Base-by-base conservation (phyloP, 1,140 invertebrate species). In the Cydia strobilella region DNA sequence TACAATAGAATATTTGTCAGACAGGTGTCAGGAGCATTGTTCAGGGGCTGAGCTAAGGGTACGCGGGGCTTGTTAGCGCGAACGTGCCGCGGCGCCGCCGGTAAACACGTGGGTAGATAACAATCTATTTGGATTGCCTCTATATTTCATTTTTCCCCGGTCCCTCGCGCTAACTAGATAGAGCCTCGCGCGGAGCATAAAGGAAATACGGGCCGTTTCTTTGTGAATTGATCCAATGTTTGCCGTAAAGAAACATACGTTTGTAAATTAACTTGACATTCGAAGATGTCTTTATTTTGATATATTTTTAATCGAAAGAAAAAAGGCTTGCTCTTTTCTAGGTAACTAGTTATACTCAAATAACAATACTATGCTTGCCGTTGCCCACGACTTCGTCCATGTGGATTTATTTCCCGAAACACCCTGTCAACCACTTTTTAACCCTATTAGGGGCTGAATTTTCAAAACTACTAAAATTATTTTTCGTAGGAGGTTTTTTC, bases 61-160 rank as follows among this genome's bases (percentile, higher is more conserved):
- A 23, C 77, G 79, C 77, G 82, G 82, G 82, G 79, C 89, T 90
- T 91, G 90, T 92, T 92, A 92, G 89, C 83, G 87, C 81, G 88
- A 88, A 91, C 91, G 90, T 91, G 90, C 86, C 86, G 83, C 85
- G 86, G 78, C 84, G 87, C 82, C 86, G 82, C 89, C 90, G 84
- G 91, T 88, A 93, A 93, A 93, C 91, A 93, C 89, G 91, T 90
- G 91, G 90, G 90, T 90, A 89, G 93, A 93, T 93, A 93, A 93
- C 91, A 89, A 93, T 93, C 92, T 91, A 90, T 92, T 92, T 90
- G 92, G 87, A 93, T 93, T 93, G 93, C 89, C 87, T 90, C 90
- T 91, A 93, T 93, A 93, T 93, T 91, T 93, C 90, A 93, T 93
- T 93, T 92, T 92, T 91, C 87, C 87, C 86, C 86, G 87, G 84